Base-by-base conservation (phyloP, 2,888 invertebrate genomes). In the Leptopilina drosophilae region DNA sequence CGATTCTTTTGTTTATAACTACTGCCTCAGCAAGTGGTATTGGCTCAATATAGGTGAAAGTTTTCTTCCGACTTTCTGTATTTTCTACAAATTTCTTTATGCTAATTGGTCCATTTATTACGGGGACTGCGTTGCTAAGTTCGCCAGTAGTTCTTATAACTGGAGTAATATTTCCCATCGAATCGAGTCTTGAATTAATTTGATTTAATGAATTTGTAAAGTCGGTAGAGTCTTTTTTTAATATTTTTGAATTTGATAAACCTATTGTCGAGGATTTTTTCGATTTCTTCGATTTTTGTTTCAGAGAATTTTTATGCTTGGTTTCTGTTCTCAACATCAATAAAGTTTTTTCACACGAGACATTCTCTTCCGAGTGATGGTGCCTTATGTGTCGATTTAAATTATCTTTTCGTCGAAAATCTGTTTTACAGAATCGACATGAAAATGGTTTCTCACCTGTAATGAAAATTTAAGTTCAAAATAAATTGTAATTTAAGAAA, bases 351-450 rank as follows among this genome's bases (percentile, higher is more conserved):
- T 59, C 33, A 26, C 26, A 64, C 66, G 75, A 76, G 69, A 78
- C 66, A 77, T 80, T 78, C n/a, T 87, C 85, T 20, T 91, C 94
- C 0, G 95, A 94, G 90, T 97, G 97, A 78, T 96, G 95, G 90
- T 96, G 96, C 78, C 95, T 94, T 79, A 96, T 93, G 90, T 97
- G 97, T 0, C 97, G 93, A 81, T 94, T 94, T 81, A 97, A 93
- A 89, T 97, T 97, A 89, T 97, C 97, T 89, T 95, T 96, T 80
- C 97, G 93, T 66, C 95, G 93, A 88, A 96, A 96, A 64, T 93
- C 93, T 9, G 95, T 94, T 59, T 93, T 93, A 90, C 97, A 97
- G 42, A 95, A 93, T 82, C 93, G 93, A 89, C 97, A 97, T 26
- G 94, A 94, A 87, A 94, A 97, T 5, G 95, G 95, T 86, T 95